Conservation (phyloP, 2,797 vertebrate species). For the Etheostoma nigrum region DNA sequence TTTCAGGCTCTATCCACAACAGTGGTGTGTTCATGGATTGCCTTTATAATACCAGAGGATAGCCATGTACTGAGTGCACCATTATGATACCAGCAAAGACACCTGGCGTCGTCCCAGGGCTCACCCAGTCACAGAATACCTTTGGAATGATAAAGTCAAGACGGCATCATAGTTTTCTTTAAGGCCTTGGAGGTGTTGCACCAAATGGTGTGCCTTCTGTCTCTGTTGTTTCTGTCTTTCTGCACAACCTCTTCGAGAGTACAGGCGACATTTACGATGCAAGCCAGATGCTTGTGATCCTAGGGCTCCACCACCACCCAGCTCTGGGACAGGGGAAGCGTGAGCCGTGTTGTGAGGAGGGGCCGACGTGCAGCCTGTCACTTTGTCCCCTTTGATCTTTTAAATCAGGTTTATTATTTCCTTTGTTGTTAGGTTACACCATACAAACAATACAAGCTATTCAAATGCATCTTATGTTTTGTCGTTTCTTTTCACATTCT, state of each 20-base stretch:
- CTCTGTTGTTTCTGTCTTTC: constrained; percentile 45
- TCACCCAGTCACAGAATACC: neutral
- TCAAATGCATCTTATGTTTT: neutral
- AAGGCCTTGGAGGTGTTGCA: constrained; percentile 25
- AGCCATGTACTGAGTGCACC: neutral
- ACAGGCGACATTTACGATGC: constrained; percentile 36
- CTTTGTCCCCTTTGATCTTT: constrained; percentile 8
- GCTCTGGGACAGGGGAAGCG: neutral
- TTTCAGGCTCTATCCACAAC: neutral
- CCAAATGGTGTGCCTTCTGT: constrained; percentile 59
- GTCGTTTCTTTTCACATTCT: neutral
- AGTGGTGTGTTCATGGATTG: neutral
- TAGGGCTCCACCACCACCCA: constrained; percentile 5
- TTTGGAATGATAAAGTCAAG: constrained; percentile 27
- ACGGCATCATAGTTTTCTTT: constrained; percentile 17
- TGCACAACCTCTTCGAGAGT: constrained; percentile 44
- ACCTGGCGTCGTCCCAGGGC: neutral
- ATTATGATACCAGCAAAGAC: neutral
- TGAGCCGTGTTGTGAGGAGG: neutral
- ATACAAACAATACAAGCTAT: neutral
- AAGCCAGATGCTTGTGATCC: constrained; percentile 57
- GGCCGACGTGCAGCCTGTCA: neutral
- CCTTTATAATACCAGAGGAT: neutral
- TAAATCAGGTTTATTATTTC: neutral
- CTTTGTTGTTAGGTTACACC: constrained; percentile 5